Percentiles rank a stretch among this genome's conserved stretches.
These are phyloP conservation scores for Heteractis magnifica DNA, from an alignment of 92 coral and sea anemone species.

Conservation along the genomic window DNA sequence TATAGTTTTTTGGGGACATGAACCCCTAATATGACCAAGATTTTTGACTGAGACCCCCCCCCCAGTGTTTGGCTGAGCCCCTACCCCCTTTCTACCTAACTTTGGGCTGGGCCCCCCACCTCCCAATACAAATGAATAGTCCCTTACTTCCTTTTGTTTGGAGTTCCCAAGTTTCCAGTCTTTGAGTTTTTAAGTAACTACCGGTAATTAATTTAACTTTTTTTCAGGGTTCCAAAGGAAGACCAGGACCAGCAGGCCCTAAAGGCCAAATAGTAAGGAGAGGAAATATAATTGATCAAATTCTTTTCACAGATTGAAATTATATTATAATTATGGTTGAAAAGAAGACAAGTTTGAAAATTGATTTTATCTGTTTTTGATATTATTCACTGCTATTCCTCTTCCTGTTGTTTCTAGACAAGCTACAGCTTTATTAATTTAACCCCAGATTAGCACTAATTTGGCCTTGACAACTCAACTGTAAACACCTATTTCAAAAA, in stretches of 20 bases:
- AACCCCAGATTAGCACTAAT: too few species aligned
- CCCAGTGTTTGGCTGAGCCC: not conserved
- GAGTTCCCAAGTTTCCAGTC: not conserved
- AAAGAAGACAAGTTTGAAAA: too few species aligned
- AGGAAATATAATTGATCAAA: not conserved
- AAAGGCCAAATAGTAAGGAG: conserved; percentile 12
- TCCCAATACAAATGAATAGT: not conserved
- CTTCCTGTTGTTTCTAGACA: too few species aligned
- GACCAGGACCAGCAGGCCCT: conserved; percentile 8
- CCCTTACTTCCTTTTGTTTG: not conserved
- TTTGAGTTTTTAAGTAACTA: not conserved
- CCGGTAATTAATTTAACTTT: not conserved
- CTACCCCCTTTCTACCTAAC: not conserved
- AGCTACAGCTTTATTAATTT: too few species aligned
- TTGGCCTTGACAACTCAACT: too few species aligned
- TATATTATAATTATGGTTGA: too few species aligned
- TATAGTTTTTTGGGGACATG: not conserved
- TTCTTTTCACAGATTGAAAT: too few species aligned
- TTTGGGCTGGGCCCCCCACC: not conserved
- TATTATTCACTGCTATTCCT: too few species aligned
- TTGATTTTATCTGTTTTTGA: too few species aligned
- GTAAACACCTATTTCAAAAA: too few species aligned
- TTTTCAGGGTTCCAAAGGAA: conserved; percentile 11
- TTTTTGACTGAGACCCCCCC: not conserved
- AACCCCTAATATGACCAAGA: not conserved